phyloP scores from a whole-genome alignment of 2,113 vertebrate species.

The Tilapia sparmanii region DNA sequence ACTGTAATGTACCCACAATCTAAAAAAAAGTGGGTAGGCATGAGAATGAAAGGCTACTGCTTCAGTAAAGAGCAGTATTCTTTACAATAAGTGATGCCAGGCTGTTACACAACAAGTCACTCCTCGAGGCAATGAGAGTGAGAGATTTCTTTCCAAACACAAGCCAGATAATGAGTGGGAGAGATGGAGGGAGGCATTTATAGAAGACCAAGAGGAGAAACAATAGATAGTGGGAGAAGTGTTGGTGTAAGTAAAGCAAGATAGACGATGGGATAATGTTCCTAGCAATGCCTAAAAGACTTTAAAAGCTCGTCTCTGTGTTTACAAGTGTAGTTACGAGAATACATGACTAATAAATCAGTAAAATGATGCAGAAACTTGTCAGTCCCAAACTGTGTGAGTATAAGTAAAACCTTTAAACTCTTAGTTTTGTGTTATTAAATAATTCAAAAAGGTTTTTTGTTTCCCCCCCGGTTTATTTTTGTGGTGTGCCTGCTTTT shows the following conservation, averaged over 20 bases:
- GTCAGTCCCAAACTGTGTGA: neutral
- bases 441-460: neutral
- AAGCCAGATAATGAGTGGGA: conserved; percentile 52
- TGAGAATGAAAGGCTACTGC: neutral
- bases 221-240: conserved; percentile 30
- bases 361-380: neutral
- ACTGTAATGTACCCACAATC: conserved; percentile 9
- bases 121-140: conserved; percentile 17
- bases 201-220: conserved; percentile 7
- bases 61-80: conserved; percentile 8
- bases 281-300: neutral
- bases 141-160: neutral
- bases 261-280: neutral
- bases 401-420: neutral
- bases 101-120: conserved; percentile 50
- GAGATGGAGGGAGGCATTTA: conserved; percentile 41
- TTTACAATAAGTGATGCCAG: conserved; percentile 34
- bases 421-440: neutral
- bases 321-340: neutral
- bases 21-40: conserved; percentile 23
- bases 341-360: neutral
- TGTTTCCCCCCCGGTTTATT: neutral
- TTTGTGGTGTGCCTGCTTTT: neutral
- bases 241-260: conserved; percentile 35
- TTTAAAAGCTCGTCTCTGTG: neutral